These are phyloP conservation scores for Parthenolecanium corni DNA, from an alignment of 2,888 invertebrate species.

Conservation along the genomic window DNA sequence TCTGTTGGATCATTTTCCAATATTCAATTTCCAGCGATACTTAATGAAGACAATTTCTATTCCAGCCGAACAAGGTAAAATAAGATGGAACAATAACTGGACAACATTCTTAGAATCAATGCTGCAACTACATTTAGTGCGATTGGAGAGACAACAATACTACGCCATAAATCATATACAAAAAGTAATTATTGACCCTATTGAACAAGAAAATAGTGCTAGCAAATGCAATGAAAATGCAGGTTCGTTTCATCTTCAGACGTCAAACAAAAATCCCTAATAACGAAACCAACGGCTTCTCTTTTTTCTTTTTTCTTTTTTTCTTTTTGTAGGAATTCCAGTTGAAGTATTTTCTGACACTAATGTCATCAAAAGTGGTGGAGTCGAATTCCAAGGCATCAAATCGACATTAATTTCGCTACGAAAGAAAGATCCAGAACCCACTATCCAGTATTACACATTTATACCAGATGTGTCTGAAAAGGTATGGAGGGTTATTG, in stretches of 20 bases:
- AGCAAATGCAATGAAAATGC: neutral
- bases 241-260: too few relatives aligned
- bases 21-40: too few relatives aligned
- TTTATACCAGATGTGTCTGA: constrained; percentile 61
- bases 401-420: constrained; percentile 82
- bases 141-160: constrained; percentile 60
- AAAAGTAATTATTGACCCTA: constrained; percentile 66
- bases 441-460: constrained; percentile 68
- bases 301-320: neutral
- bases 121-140: constrained; percentile 81
- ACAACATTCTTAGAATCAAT: constrained; percentile 90
- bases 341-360: constrained; percentile 51
- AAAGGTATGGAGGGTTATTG: constrained; percentile 31
- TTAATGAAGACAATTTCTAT: too few relatives aligned
- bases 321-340: too few relatives aligned
- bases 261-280: too few relatives aligned
- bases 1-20: too few relatives aligned
- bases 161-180: constrained; percentile 80
- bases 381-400: constrained; percentile 75
- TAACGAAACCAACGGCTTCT: neutral
- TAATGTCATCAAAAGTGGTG: constrained; percentile 64
- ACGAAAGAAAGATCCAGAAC: constrained; percentile 63
- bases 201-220: constrained; percentile 47
- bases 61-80: constrained; percentile 50
- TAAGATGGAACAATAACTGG: constrained; percentile 86